Conservation (phyloP, 2,888 invertebrate species). For the Drosophila kambysellisi region DNA sequence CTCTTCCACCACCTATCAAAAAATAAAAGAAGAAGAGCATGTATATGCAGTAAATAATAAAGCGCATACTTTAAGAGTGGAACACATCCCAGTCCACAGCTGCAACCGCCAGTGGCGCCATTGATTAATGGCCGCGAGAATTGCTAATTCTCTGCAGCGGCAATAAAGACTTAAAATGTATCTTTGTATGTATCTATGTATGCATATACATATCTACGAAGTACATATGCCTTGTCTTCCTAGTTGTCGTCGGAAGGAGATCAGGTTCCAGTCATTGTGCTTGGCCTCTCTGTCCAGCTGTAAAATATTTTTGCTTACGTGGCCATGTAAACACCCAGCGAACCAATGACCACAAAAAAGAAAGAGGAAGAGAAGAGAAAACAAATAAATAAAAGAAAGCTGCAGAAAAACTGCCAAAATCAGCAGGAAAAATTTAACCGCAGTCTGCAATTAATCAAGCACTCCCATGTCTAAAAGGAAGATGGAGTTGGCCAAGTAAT, state of each 20-base stretch:
- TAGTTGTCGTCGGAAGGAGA: neutral
- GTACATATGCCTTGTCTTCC: neutral
- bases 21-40: too few species aligned
- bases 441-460: slow-evolving; percentile 75
- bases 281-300: slow-evolving; percentile 38
- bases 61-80: slow-evolving; percentile 50
- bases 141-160: slow-evolving; percentile 49
- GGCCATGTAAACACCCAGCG: slow-evolving; percentile 44
- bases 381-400: slow-evolving; percentile 17
- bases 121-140: slow-evolving; percentile 60
- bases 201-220: neutral
- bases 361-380: neutral
- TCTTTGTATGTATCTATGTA: too few species aligned
- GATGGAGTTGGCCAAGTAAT: slow-evolving; percentile 18
- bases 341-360: slow-evolving; percentile 17
- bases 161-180: slow-evolving; percentile 39
- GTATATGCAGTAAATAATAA: slow-evolving; percentile 66
- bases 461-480: slow-evolving; percentile 40
- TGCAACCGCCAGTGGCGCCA: slow-evolving; percentile 29
- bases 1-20: neutral
- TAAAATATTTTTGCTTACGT: slow-evolving; percentile 68
- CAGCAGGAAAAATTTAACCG: slow-evolving; percentile 67
- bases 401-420: slow-evolving; percentile 60
- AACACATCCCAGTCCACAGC: slow-evolving; percentile 33
- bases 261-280: slow-evolving; percentile 18